These are phyloP conservation scores for Polydrusus pterygomalis DNA, from an alignment of 2,888 invertebrate species.

Conservation along the genomic window DNA sequence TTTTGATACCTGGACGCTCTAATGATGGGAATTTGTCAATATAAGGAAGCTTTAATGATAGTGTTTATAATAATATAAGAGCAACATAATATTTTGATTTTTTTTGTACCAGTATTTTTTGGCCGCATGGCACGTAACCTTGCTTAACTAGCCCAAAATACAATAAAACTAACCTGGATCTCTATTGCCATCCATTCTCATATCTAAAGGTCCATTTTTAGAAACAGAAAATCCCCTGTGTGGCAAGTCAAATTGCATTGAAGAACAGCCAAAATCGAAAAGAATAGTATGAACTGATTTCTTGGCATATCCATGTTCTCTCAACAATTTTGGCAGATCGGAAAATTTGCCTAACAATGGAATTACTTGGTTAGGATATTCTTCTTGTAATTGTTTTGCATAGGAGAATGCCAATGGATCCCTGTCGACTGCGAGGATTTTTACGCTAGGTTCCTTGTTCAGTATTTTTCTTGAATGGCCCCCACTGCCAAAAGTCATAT, in stretches of 20 bases:
- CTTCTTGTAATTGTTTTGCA: conserved; percentile 78
- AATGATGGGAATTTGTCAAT: too few relatives aligned
- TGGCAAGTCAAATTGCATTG: conserved; percentile 92
- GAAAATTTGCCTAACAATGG: conserved; percentile 93
- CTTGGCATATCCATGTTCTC: conserved; percentile 75
- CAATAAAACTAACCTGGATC: conserved; percentile 74
- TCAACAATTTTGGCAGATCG: conserved; percentile 83
- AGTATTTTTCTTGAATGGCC: conserved; percentile 89
- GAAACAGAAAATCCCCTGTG: conserved; percentile 90
- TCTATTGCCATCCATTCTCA: conserved; percentile 93
- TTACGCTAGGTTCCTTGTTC: conserved; percentile 77
- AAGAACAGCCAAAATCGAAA: conserved; percentile 96
- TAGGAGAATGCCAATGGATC: conserved; percentile 87
- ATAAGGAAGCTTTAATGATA: too few relatives aligned
- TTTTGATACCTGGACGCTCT: too few relatives aligned
- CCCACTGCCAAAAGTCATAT: conserved; percentile 98
- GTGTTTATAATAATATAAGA: too few relatives aligned
- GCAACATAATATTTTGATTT: too few relatives aligned
- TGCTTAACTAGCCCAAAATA: background rate
- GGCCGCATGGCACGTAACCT: too few relatives aligned
- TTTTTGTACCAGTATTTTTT: too few relatives aligned
- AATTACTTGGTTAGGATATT: conserved; percentile 82
- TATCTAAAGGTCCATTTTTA: conserved; percentile 92
- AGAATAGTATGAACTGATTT: conserved; percentile 89
- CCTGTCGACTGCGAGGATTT: conserved; percentile 88